These are phyloP conservation scores for Microcebus jonahi DNA, from an alignment of 2,113 vertebrate species.

Conservation along the genomic window DNA sequence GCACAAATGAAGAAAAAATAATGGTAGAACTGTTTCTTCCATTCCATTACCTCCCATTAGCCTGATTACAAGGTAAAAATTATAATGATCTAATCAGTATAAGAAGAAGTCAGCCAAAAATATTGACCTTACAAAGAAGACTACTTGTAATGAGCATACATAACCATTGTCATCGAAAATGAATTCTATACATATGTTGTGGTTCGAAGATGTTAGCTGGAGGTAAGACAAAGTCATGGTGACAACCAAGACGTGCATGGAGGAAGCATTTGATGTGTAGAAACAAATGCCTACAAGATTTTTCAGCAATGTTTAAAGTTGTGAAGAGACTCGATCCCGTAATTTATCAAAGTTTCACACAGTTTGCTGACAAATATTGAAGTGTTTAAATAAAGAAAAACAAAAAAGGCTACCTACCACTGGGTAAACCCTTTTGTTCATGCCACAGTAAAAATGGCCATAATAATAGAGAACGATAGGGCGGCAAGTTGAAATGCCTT, in stretches of 20 bases:
- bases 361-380: not conserved
- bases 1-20: not conserved
- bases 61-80: not conserved
- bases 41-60: no score
- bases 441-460: not conserved
- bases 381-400: not conserved
- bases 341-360: not conserved
- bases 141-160: not conserved
- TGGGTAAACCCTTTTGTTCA: not conserved
- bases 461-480: not conserved
- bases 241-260: not conserved
- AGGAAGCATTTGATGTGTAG: not conserved
- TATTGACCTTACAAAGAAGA: not conserved
- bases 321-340: not conserved
- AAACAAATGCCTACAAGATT: not conserved
- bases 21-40: not conserved
- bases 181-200: not conserved
- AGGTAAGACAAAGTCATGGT: not conserved
- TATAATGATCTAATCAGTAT: not conserved
- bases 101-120: constrained; percentile 16
- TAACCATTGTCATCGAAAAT: not conserved
- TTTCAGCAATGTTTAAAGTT: not conserved
- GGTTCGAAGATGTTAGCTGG: not conserved
- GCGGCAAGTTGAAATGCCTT: not conserved
- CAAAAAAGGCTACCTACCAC: not conserved